Evolutionary conservation across 2,113 vertebrate species (phyloP), one percentile per base, ranked within the genome.

Genomic region (Steatornis caripensis): DNA sequence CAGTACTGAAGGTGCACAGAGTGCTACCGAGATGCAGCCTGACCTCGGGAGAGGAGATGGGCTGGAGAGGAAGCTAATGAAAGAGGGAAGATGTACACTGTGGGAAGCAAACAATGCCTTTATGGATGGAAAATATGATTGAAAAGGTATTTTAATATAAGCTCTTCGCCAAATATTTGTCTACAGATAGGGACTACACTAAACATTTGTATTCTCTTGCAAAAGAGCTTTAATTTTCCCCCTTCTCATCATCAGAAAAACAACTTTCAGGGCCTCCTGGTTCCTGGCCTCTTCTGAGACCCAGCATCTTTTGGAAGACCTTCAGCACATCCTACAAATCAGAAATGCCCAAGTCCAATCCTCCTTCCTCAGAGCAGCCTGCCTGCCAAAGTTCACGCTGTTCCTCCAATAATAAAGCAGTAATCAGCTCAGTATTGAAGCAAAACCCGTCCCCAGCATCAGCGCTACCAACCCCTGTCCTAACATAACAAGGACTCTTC

Each of bases 401-500:
- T 86, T 94, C 88, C 93, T 92, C 6, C 71, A 51, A 36, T 34
- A 95, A 88, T 43, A 65, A 48, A 89, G 93, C 87, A 68, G 79
- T 77, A 87, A 94, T 93, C 93, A 74, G 75, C 90, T 87, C 48
- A 4, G 72, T 45, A 34, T 29, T 70, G 66, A 69, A 78, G 74
- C 94, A 65, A 71, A 92, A 80, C 75, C 74, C 23, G 0, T 72
- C 84, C 87, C 72, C 87, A 49, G 68, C 69, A 64, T 75, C 26
- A 48, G 76, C 17, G 83, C 91, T 83, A 77, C 93, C 90, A 95
- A 65, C 53, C 76, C 89, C 90, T 84, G 86, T 88, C 65, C 64
- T 89, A 97, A 93, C 90, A 94, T 95, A 95, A 89, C 93, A 94
- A 87, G 94, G 71, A 90, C 95, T 87, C 91, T 96, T 89, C 95